These are phyloP conservation scores for Gobio occitaniae DNA, from an alignment of 2,797 vertebrate genomes.

Conservation along the genomic window DNA sequence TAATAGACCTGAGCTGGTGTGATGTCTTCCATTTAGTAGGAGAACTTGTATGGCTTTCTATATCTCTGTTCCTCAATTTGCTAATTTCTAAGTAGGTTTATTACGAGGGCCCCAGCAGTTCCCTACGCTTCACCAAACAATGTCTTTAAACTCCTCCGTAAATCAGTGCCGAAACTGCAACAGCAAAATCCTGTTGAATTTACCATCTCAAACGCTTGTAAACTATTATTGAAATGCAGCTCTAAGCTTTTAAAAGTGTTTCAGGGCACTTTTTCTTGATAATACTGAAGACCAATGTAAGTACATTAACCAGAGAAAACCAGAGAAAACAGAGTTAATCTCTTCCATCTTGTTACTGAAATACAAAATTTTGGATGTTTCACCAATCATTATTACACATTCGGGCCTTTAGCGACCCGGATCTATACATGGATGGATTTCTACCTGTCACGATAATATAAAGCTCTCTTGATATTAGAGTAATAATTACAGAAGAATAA, in stretches of 20 bases:
- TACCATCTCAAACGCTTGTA: constrained; percentile 50
- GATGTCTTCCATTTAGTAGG: constrained; percentile 9
- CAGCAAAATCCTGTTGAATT: constrained; percentile 51
- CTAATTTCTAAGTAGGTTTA: constrained; percentile 23
- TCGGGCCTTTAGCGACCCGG: no score
- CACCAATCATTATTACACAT: no score
- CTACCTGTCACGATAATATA: no score
- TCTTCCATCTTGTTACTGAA: background rate
- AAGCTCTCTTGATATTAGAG: no score
- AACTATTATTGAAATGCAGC: constrained; percentile 63
- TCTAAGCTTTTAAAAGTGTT: constrained; percentile 46
- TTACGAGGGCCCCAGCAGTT: constrained; percentile 29
- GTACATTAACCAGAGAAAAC: background rate
- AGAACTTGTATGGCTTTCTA: constrained; percentile 16
- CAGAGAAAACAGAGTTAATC: background rate
- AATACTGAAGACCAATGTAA: background rate
- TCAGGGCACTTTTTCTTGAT: constrained; percentile 43
- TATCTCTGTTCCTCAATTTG: background rate
- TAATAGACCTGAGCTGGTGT: constrained; percentile 1
- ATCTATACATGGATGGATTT: no score
- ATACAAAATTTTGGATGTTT: background rate
- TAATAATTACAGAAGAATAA: no score
- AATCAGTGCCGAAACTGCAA: constrained; percentile 49
- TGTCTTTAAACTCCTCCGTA: constrained; percentile 50
- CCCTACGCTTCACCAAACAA: constrained; percentile 40